These are phyloP conservation scores for Geophilus truncorum DNA, from an alignment of 2,888 invertebrate genomes.

Conservation along the genomic window DNA sequence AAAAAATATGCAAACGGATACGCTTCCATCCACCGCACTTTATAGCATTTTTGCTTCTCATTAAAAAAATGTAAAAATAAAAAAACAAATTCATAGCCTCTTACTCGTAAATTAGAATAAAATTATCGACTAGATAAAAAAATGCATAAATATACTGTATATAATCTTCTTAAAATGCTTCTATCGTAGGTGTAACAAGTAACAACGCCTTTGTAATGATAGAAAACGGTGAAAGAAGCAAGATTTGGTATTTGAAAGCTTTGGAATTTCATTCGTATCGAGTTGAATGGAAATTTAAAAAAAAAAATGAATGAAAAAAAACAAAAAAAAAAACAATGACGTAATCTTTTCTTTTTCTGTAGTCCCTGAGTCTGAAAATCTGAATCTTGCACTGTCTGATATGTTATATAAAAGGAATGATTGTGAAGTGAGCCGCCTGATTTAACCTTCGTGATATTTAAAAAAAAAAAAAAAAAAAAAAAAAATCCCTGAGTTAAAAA, in stretches of 20 bases:
- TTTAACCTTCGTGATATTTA: too few species aligned
- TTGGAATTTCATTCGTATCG: not conserved
- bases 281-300: not conserved
- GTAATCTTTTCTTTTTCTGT: not conserved
- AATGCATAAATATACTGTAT: not conserved
- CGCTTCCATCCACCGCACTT: not conserved
- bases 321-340: not conserved
- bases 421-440: not conserved
- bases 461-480: not conserved
- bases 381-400: not conserved
- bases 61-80: not conserved
- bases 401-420: not conserved
- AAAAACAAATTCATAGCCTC: not conserved
- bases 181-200: not conserved
- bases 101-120: not conserved
- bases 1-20: slow-evolving; percentile 18
- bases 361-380: slow-evolving; percentile 4
- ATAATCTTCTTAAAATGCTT: not conserved
- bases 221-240: not conserved
- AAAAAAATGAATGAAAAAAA: not conserved
- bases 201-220: not conserved
- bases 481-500: not conserved
- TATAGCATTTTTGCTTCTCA: not conserved
- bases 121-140: slow-evolving; percentile 15
- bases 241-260: not conserved